These are phyloP conservation scores for Coturnix japonica DNA, from an alignment of 2,113 vertebrate species.

Conservation along the genomic window DNA sequence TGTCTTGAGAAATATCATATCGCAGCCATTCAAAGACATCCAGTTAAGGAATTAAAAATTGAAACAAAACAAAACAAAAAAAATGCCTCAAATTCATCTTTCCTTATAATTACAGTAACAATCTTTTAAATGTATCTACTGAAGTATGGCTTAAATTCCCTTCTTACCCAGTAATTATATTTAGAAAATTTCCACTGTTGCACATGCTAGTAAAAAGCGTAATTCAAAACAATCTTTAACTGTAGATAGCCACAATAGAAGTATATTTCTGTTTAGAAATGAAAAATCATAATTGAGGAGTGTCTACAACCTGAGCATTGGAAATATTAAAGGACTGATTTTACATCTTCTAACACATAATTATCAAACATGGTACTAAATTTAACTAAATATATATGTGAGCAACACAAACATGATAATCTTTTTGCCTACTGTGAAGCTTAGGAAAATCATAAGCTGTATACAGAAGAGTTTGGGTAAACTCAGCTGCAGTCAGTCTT, in stretches of 20 bases:
- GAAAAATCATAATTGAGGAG: not conserved
- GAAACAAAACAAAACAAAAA: not conserved
- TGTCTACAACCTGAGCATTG: not conserved
- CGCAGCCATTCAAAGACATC: not conserved
- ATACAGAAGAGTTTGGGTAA: not conserved
- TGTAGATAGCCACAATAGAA: not conserved
- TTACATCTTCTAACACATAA: not conserved
- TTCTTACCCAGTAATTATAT: not conserved
- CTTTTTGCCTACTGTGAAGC: not conserved
- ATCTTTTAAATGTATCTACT: not conserved
- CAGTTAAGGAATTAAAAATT: not conserved
- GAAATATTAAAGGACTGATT: not conserved
- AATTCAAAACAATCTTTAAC: not conserved
- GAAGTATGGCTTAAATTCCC: not conserved
- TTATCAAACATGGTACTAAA: not conserved
- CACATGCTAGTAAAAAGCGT: not conserved
- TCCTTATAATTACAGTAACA: not conserved
- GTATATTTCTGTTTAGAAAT: not conserved
- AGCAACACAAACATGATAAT: not conserved
- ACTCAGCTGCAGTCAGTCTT: not conserved
- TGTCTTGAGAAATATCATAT: not conserved
- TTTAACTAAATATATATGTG: not conserved
- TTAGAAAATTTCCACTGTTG: not conserved
- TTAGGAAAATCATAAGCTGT: not conserved
- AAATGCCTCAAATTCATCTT: not conserved